Percentiles rank a stretch among this genome's conserved stretches.
These are phyloP conservation scores for Meloidogyne hapla DNA, from an alignment of 1,140 invertebrate species.

Conservation along the genomic window DNA sequence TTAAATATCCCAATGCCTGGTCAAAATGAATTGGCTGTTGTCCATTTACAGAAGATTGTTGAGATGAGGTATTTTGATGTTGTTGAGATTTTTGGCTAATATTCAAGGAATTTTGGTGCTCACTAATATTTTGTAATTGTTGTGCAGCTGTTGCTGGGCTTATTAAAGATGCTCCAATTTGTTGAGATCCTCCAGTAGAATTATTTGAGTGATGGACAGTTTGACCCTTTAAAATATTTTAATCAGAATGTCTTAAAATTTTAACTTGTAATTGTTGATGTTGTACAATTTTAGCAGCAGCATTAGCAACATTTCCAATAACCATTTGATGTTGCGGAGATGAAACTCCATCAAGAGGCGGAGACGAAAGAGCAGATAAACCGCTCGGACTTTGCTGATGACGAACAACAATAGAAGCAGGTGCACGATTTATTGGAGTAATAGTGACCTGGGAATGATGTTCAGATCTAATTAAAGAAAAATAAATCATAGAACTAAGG, in stretches of 20 bases:
- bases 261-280: conserved; percentile 8
- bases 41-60: conserved; percentile 11
- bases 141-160: neutral
- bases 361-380: neutral
- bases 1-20: conserved; percentile 40
- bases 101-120: neutral
- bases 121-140: neutral
- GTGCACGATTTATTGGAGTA: neutral
- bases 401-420: neutral
- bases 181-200: neutral
- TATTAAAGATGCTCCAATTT: neutral
- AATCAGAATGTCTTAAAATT: neutral
- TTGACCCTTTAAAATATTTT: neutral
- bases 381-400: neutral
- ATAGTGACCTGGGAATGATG: neutral
- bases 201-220: neutral
- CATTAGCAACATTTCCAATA: neutral
- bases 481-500: too few relatives aligned
- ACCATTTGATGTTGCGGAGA: neutral
- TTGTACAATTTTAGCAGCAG: conserved; percentile 3
- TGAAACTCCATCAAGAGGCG: neutral
- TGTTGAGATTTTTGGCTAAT: neutral
- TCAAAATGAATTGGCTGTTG: conserved; percentile 39
- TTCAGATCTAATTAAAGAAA: neutral
- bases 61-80: conserved; percentile 3